Conservation (phyloP, 2,113 vertebrate species). For the Eleginops maclovinus region DNA sequence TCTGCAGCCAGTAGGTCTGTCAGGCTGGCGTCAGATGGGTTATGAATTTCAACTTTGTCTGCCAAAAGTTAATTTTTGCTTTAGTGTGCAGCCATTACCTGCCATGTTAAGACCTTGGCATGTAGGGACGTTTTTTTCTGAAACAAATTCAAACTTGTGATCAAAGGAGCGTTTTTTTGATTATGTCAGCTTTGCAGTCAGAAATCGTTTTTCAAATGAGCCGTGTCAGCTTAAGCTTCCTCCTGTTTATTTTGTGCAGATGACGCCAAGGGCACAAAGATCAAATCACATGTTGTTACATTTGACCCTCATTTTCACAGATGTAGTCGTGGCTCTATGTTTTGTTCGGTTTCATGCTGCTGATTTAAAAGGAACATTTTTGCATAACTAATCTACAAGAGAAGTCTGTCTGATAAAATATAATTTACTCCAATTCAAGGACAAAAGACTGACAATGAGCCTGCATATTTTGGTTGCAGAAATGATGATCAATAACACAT, state of each 20-base stretch:
- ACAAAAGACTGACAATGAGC: too few relatives aligned
- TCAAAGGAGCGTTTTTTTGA: slow-evolving; percentile 49
- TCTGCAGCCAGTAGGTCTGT: slow-evolving; percentile 71
- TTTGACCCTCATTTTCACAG: slow-evolving; percentile 20
- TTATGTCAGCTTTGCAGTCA: slow-evolving; percentile 37
- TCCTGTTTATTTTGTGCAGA: slow-evolving; percentile 26
- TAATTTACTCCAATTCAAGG: too few relatives aligned
- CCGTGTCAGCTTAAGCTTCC: slow-evolving; percentile 14
- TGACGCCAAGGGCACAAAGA: neutral
- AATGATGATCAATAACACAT: too few relatives aligned
- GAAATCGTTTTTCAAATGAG: slow-evolving; percentile 21
- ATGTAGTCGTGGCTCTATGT: slow-evolving; percentile 10
- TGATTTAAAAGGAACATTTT: too few relatives aligned
- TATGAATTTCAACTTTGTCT: slow-evolving; percentile 61
- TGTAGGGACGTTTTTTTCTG: slow-evolving; percentile 25
- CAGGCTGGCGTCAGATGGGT: slow-evolving; percentile 74
- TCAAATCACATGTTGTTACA: slow-evolving; percentile 19
- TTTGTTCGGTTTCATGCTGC: slow-evolving; percentile 2
- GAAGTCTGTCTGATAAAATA: too few relatives aligned
- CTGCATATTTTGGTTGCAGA: too few relatives aligned
- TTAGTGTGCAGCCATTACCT: slow-evolving; percentile 65
- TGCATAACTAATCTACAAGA: too few relatives aligned
- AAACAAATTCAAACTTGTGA: slow-evolving; percentile 42
- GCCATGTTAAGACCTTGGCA: slow-evolving; percentile 61
- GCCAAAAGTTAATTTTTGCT: slow-evolving; percentile 74